Base-by-base conservation (phyloP, 2,113 vertebrate species). In the Petroica traversi region DNA sequence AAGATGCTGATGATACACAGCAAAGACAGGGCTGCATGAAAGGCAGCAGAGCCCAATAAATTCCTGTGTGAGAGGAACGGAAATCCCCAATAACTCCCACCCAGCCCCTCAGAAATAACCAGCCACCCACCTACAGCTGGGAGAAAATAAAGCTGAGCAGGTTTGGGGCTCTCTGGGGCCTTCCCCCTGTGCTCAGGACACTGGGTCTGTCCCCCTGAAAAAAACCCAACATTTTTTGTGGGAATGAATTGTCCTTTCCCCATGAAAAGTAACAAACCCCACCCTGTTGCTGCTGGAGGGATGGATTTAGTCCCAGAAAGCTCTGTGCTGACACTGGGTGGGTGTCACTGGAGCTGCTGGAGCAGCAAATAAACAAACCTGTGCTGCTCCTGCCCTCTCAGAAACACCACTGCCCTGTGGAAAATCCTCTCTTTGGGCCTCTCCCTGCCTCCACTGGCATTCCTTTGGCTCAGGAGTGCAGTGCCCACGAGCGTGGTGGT, bases 101-200 rank as follows among this genome's bases (percentile, higher is more conserved):
- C 45, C 66, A 22, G 38, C 38, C 28, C 55, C 45, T 74, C 43
- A 2, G 67, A 78, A 91, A 76, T 48, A 55, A 71, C n/a, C 31
- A 83, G 31, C 62, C 71, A 71, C 64, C 51, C 29, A 8, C 64
- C 67, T 55, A 10, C 33, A 63, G 41, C 2, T 63, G 8, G 4
- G 73, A 29, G 22, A 19, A 29, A 54, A 43, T 14, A 12, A 29
- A 64, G 11, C 16, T 5, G 49, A 28, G n/a, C 57, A 36, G 66
- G 9, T 74, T 64, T 57, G 77, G 49, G 81, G 80, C 4, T 67
- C n/a, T 46, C 20, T 18, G 19, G 33, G n/a, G n/a, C 49, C 28
- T 57, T 55, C 1, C 10, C 34, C 8, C 2, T 0, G 3, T 5
- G 3, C 41, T n/a, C 19, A 2, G 58, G 19, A 3, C 2, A 2